Evolutionary conservation across 2,113 vertebrate species (phyloP).

Genomic region (Apteryx mantelli): DNA sequence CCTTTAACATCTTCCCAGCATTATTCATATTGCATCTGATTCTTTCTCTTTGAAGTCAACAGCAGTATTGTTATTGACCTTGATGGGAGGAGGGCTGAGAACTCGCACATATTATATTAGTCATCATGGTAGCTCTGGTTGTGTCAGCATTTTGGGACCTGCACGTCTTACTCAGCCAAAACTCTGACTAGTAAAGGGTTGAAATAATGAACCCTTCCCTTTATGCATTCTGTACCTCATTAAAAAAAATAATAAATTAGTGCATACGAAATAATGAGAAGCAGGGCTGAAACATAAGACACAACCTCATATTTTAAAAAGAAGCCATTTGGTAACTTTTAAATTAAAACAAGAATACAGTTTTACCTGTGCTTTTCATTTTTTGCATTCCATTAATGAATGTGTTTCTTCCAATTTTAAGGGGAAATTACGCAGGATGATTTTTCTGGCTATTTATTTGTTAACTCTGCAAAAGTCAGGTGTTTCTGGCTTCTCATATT

Average conservation of each 20-base stretch:
- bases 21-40: constrained; percentile 57
- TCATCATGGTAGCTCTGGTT: constrained; percentile 48
- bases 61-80: constrained; percentile 38
- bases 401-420: not conserved
- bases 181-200: not conserved
- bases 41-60: constrained; percentile 69
- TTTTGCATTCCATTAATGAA: not conserved
- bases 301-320: not conserved
- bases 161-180: constrained; percentile 37
- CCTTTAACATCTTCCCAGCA: constrained; percentile 67
- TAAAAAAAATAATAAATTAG: not conserved
- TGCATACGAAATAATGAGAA: not conserved
- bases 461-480: not conserved
- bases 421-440: not conserved
- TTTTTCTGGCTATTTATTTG: not conserved
- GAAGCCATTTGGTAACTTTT: not conserved
- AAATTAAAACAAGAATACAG: not conserved
- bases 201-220: constrained; percentile 1
- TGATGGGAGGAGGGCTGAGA: constrained; percentile 62
- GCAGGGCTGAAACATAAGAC: not conserved
- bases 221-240: constrained; percentile 2
- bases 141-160: constrained; percentile 65
- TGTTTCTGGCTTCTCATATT: not conserved
- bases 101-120: constrained; percentile 52
- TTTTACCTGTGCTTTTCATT: not conserved